These are phyloP conservation scores for Clepsis dumicolana DNA, from an alignment of 2,888 invertebrate species.

Conservation along the genomic window DNA sequence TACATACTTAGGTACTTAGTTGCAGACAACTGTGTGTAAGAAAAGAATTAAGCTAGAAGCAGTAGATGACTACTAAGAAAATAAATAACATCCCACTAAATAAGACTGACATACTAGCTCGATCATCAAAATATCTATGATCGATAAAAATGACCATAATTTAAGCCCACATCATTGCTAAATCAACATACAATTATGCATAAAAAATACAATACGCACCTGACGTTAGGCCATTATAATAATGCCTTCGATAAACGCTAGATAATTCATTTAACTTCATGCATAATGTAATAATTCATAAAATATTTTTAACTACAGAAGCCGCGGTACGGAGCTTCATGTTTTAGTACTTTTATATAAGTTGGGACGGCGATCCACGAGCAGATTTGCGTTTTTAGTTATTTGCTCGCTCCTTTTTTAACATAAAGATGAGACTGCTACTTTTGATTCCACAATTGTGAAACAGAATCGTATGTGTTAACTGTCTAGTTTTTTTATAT, in stretches of 20 bases:
- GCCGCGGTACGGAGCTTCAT: conserved; percentile 23
- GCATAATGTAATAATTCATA: conserved; percentile 41
- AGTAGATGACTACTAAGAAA: not conserved
- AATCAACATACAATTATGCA: conserved; percentile 32
- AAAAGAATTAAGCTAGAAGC: no score
- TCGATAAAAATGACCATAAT: conserved; percentile 2
- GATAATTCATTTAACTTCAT: conserved; percentile 42
- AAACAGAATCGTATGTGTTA: not conserved
- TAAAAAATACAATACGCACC: conserved; percentile 37
- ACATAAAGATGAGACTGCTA: not conserved
- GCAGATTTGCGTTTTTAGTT: not conserved
- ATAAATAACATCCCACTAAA: not conserved
- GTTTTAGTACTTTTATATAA: conserved; percentile 26
- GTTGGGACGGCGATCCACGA: conserved; percentile 46
- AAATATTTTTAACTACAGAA: conserved; percentile 33
- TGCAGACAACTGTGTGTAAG: no score
- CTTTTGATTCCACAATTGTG: not conserved
- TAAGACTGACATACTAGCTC: not conserved
- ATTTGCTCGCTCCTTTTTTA: not conserved
- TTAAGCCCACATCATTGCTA: conserved; percentile 3
- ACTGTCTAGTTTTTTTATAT: no score
- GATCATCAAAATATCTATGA: not conserved
- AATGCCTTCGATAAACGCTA: conserved; percentile 41
- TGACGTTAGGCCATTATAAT: conserved; percentile 39
- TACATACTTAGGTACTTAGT: no score